These are phyloP conservation scores for Drusus annulatus DNA, from an alignment of 1,140 invertebrate species.

Conservation along the genomic window DNA sequence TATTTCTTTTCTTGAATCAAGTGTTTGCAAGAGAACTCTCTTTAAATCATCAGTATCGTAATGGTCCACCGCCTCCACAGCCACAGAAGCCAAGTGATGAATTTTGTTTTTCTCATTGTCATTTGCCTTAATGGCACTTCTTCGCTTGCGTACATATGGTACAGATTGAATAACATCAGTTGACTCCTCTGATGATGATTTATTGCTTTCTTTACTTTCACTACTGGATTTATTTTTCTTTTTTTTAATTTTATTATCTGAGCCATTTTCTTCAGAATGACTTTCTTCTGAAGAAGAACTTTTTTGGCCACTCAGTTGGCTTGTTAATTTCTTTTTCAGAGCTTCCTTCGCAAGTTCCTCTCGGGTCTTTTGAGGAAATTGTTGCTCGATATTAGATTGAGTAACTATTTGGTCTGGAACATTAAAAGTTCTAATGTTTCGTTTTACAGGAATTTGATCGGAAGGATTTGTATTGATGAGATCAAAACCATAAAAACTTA, in stretches of 20 bases:
- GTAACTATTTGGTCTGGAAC: neutral
- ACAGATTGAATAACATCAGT: neutral
- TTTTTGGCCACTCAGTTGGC: neutral
- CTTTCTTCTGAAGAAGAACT: conserved; percentile 23
- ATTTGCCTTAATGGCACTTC: conserved; percentile 4
- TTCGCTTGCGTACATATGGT: neutral
- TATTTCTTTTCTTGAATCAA: conserved; percentile 62
- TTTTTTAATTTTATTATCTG: neutral
- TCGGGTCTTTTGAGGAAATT: neutral
- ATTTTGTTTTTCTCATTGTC: conserved; percentile 48
- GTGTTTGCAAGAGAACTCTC: conserved; percentile 62
- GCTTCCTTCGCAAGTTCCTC: neutral
- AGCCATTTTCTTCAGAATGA: neutral
- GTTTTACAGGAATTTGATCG: conserved; percentile 9
- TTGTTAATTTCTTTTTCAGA: neutral
- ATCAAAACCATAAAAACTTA: conserved; percentile 51
- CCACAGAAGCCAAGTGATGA: conserved; percentile 62
- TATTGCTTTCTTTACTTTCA: conserved; percentile 27
- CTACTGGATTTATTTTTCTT: conserved; percentile 12
- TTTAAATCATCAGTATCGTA: conserved; percentile 63
- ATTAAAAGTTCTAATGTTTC: neutral
- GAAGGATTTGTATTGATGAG: neutral
- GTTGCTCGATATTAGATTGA: conserved; percentile 7
- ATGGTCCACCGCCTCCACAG: conserved; percentile 62
- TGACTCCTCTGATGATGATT: conserved; percentile 22